Conservation (phyloP, 2,113 vertebrate species). For the Cygnus buccinator region DNA sequence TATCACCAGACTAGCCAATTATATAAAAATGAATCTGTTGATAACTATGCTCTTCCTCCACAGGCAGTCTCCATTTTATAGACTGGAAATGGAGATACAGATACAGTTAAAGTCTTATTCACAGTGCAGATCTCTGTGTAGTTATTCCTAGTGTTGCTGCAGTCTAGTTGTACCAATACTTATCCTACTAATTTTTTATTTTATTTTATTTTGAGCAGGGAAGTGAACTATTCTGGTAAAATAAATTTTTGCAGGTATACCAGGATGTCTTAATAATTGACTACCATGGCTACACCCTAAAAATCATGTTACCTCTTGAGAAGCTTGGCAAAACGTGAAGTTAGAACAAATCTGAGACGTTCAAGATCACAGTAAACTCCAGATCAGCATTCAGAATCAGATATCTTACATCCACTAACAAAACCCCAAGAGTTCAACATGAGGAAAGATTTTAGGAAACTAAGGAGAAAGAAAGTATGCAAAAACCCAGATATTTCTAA, state of each 20-base stretch:
- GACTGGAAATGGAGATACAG: neutral
- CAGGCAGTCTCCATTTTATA: neutral
- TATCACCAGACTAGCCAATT: neutral
- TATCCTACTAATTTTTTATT: neutral
- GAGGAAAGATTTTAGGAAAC: neutral
- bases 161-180: neutral
- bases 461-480: neutral
- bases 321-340: neutral
- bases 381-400: neutral
- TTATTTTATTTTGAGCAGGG: neutral
- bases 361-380: neutral
- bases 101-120: neutral
- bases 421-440: neutral
- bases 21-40: neutral
- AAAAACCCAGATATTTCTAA: neutral
- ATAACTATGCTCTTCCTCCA: neutral
- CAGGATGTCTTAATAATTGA: neutral
- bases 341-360: neutral
- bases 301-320: neutral
- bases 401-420: neutral
- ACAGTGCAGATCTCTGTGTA: neutral
- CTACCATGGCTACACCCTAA: neutral
- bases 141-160: neutral
- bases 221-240: neutral
- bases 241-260: neutral